phyloP scores from a whole-genome alignment of 2,888 invertebrate genomes.

The Tenthredo mesomela region DNA sequence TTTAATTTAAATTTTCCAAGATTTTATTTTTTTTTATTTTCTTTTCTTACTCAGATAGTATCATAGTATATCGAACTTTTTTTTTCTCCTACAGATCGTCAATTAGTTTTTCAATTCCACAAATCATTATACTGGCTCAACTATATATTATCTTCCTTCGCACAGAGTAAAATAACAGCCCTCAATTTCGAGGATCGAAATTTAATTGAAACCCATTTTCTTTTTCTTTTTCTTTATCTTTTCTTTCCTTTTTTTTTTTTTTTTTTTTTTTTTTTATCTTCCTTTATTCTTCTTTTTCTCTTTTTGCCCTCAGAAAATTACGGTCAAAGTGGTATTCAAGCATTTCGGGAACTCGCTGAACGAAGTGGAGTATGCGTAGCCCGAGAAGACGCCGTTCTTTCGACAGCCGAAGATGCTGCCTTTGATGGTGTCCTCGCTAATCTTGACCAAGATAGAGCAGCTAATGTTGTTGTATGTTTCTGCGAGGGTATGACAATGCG shows the following conservation, averaged over 20 bases:
- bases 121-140: background rate
- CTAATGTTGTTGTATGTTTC: constrained; percentile 87
- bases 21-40: too few relatives aligned
- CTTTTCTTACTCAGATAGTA: too few relatives aligned
- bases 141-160: background rate
- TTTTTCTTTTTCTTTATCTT: background rate
- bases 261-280: background rate
- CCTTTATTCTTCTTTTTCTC: constrained; percentile 53
- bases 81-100: too few relatives aligned
- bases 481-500: constrained; percentile 88
- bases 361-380: constrained; percentile 86
- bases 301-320: constrained; percentile 83
- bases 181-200: background rate
- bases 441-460: constrained; percentile 80
- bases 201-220: background rate
- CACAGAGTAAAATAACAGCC: background rate
- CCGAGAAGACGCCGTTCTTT: constrained; percentile 83
- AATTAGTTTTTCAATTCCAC: background rate
- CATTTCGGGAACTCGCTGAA: constrained; percentile 85
- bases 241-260: background rate
- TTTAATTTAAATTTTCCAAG: too few relatives aligned
- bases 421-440: constrained; percentile 81
- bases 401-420: constrained; percentile 80
- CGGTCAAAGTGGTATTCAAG: constrained; percentile 87
- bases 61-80: too few relatives aligned